Evolutionary conservation across 92 coral and sea anemone species (phyloP), one percentile per base, ranked within the genome.

Genomic region (Parazoanthus atlanticus): DNA sequence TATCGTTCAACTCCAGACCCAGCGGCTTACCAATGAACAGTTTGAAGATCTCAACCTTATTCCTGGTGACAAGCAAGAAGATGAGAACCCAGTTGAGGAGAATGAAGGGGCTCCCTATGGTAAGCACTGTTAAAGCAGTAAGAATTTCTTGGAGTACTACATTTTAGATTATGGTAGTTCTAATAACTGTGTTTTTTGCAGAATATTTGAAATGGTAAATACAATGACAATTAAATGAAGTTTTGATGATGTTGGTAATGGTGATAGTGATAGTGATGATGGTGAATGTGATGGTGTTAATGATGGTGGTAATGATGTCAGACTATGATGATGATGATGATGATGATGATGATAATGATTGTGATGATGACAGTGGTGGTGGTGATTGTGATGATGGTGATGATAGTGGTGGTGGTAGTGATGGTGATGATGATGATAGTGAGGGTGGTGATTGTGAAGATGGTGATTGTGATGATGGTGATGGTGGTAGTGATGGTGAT

Each of bases 21-120:
- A 88, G 81, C 72, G 74, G 81, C 89, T 93, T 61, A 90, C 89
- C 16, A 74, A 89, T 58, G 95, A 94, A 75, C 91, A 94, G 84
- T 86, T 92, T 16, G 95, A 92, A 11, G 95, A 94, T 38, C 67
- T 94, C 12, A 82, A 92, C 33, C 70, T 90, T 26, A 88, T 91
- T 82, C 90, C 86, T 3, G 92, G 89, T 34, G 94, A 92, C 41
- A 33, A 79, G 64, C 86, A 86, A 65, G 96, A 94, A 8, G 92
- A 86, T 19, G 79, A 74, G 13, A 21, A 40, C 41, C 82, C 72
- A 2, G 80, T 46, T 29, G 80, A 80, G 36, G 90, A 92, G 29
- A 94, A 92, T 36, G 89, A 83, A 54, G 80, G 56, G 0, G 38
- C 58, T 30, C 78, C 56, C 61, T 81, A 83, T 90, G 92, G 90